Conservation (phyloP, 2,113 vertebrate species). For the Hemiprocne comata region DNA sequence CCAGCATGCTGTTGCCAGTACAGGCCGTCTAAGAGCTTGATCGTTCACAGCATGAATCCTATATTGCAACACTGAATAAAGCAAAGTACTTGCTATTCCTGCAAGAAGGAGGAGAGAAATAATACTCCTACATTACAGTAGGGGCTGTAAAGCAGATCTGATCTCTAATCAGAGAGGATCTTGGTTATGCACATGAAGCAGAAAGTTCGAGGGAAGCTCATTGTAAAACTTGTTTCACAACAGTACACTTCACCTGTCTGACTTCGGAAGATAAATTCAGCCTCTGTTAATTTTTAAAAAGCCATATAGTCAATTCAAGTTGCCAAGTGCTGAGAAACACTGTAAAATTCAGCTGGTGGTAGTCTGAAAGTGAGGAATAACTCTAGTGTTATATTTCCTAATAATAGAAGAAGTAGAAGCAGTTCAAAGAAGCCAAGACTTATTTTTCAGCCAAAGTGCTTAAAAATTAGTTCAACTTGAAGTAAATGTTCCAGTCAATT, state of each 20-base stretch:
- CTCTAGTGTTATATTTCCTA: not conserved
- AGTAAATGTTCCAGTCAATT: constrained; percentile 43
- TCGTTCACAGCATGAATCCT: constrained; percentile 24
- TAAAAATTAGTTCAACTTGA: constrained; percentile 47
- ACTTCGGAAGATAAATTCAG: not conserved
- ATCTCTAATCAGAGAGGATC: not conserved
- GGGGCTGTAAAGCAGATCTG: constrained; percentile 4
- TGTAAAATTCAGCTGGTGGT: not conserved
- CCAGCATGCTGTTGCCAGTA: constrained; percentile 18
- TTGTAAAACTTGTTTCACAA: not conserved
- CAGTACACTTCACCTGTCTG: not conserved
- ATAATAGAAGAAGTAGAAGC: not conserved
- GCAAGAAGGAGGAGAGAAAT: not conserved
- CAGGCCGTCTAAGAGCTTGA: not conserved
- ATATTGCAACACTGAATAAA: not conserved
- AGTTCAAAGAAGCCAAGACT: not conserved
- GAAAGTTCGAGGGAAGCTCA: not conserved
- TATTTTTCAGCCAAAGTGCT: constrained; percentile 27
- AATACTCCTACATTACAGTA: not conserved
- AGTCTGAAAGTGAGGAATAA: not conserved
- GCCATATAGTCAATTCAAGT: not conserved
- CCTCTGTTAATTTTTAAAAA: not conserved
- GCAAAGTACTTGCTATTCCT: not conserved
- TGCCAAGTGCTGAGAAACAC: not conserved
- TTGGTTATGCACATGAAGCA: not conserved